Evolutionary conservation across 1,140 invertebrate species (phyloP).

Genomic region (Gonioctena quinquepunctata): DNA sequence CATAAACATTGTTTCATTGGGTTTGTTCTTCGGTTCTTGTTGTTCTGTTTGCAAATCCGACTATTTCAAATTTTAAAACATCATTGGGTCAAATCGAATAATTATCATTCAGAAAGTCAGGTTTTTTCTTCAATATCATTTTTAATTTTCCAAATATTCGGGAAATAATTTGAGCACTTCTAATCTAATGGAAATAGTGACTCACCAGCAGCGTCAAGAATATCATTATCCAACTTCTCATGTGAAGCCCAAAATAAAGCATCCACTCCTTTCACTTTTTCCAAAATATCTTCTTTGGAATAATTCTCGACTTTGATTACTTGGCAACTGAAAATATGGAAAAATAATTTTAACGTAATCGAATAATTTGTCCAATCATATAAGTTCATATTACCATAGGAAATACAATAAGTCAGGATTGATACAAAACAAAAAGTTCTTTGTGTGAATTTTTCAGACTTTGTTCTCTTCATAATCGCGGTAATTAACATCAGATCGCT

Average conservation of each 20-base stretch:
- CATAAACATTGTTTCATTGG: too few relatives aligned
- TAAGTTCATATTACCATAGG: background rate
- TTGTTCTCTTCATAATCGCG: background rate
- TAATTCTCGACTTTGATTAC: background rate
- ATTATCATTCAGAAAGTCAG: too few relatives aligned
- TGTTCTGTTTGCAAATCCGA: too few relatives aligned
- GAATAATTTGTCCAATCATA: background rate
- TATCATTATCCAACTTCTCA: conserved; percentile 38
- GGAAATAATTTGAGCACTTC: too few relatives aligned
- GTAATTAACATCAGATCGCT: too few relatives aligned
- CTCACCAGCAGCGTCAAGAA: conserved; percentile 50
- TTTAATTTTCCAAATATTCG: too few relatives aligned
- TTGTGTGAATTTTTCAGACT: background rate
- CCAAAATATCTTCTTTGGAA: conserved; percentile 32
- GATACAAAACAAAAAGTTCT: background rate
- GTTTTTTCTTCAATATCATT: too few relatives aligned
- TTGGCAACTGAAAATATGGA: background rate
- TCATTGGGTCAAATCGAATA: too few relatives aligned
- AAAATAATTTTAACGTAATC: background rate
- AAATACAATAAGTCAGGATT: background rate
- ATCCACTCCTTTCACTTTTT: conserved; percentile 38
- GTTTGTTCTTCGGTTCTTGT: too few relatives aligned
- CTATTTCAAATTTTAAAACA: too few relatives aligned
- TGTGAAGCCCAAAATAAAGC: conserved; percentile 42
- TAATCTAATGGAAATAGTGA: too few relatives aligned